Percentiles rank a stretch among this genome's conserved stretches.
phyloP scores from a whole-genome alignment of 2,888 invertebrate genomes.

The Julus scanicus region DNA sequence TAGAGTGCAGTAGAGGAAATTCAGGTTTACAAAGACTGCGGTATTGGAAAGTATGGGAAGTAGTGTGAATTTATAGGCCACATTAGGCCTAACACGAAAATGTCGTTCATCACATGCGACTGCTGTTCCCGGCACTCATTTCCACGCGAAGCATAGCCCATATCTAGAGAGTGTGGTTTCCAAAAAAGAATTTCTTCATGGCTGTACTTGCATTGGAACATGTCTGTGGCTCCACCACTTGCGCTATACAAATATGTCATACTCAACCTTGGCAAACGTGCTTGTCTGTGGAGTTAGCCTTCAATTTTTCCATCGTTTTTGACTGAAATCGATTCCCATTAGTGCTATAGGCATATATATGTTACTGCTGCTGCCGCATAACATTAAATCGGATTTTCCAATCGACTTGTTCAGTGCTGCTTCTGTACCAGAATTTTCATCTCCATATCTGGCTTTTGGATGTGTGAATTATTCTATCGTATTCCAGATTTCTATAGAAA shows the following conservation, averaged over 20 bases:
- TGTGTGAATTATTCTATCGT: slow-evolving; percentile 25
- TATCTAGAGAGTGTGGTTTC: not conserved
- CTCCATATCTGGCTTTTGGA: not conserved
- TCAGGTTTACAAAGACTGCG: not conserved
- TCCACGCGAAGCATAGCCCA: too few relatives aligned
- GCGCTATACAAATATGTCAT: not conserved
- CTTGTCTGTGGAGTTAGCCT: not conserved
- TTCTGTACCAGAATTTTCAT: not conserved
- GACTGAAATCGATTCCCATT: not conserved
- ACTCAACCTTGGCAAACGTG: slow-evolving; percentile 13
- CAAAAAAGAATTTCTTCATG: not conserved
- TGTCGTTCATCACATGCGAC: not conserved
- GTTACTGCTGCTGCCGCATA: slow-evolving; percentile 36
- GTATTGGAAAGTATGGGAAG: slow-evolving; percentile 26
- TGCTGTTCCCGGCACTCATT: slow-evolving; percentile 1
- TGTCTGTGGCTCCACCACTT: slow-evolving; percentile 35
- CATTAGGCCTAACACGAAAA: not conserved
- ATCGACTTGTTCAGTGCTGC: not conserved
- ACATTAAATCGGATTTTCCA: slow-evolving; percentile 25
- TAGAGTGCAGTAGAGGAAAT: too few relatives aligned
- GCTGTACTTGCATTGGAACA: not conserved
- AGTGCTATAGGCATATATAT: slow-evolving; percentile 20
- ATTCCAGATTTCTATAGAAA: slow-evolving; percentile 16
- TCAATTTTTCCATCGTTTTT: slow-evolving; percentile 38
- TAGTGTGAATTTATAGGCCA: slow-evolving; percentile 1